These are phyloP conservation scores for Macropis europaea DNA, from an alignment of 2,888 invertebrate genomes.

Conservation along the genomic window DNA sequence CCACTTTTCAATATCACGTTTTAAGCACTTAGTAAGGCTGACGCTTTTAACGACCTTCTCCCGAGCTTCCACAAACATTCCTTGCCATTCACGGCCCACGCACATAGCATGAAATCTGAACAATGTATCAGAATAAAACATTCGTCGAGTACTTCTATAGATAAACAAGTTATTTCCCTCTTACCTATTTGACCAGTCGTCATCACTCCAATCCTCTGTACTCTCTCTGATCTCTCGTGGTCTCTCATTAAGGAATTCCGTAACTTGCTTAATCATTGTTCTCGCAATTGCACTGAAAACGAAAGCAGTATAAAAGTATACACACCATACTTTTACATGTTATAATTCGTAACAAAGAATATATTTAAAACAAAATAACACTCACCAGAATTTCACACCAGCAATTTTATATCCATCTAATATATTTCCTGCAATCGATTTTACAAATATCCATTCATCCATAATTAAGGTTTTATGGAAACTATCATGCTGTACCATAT, in stretches of 20 bases:
- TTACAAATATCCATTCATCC: conserved; percentile 94
- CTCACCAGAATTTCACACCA: conserved; percentile 88
- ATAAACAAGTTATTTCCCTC: conserved; percentile 20
- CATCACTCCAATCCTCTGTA: conserved; percentile 60
- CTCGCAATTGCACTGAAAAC: conserved; percentile 81
- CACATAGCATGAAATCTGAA: conserved; percentile 82
- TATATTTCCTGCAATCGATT: conserved; percentile 88
- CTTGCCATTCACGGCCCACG: conserved; percentile 90
- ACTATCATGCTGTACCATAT: conserved; percentile 83
- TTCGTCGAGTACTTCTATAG: conserved; percentile 1
- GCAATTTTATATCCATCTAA: conserved; percentile 88
- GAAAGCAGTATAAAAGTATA: neutral
- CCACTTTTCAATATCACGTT: conserved; percentile 84
- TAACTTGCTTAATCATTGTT: conserved; percentile 81
- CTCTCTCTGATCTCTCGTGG: conserved; percentile 72
- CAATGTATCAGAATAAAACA: conserved; percentile 26
- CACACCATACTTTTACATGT: too few species aligned
- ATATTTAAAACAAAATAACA: neutral
- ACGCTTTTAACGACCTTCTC: conserved; percentile 91
- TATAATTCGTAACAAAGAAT: neutral
- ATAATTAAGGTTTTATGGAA: conserved; percentile 89
- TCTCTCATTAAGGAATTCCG: conserved; percentile 80
- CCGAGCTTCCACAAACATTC: conserved; percentile 88
- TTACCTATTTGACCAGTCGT: conserved; percentile 65
- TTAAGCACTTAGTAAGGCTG: conserved; percentile 89